A percentile compares a stretch with the other conserved stretches of the same genome.
Conservation (phyloP, 2,797 vertebrate species). For the Sebastes aleutianus region DNA sequence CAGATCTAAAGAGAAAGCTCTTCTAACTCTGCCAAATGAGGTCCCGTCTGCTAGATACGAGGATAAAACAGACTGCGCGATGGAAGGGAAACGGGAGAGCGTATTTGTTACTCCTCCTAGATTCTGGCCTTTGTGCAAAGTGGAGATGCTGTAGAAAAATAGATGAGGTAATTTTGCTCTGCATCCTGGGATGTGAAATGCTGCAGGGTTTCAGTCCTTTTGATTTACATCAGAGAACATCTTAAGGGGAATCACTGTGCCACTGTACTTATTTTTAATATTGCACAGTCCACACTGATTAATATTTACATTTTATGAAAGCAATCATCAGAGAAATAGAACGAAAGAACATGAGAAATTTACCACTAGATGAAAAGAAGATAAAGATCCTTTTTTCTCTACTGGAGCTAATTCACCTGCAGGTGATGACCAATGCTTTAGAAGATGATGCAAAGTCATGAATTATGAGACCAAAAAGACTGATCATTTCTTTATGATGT, state of each 20-base stretch:
- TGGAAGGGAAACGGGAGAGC: constrained; percentile 15
- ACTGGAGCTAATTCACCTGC: not conserved
- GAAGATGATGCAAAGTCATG: not conserved
- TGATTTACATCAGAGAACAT: constrained; percentile 36
- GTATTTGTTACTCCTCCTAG: constrained; percentile 21
- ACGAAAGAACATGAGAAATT: not conserved
- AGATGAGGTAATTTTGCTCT: constrained; percentile 13
- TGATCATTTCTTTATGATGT: not conserved
- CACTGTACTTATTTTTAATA: not conserved
- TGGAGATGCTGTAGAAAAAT: constrained; percentile 3
- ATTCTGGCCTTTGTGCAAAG: constrained; percentile 13
- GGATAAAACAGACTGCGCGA: constrained; percentile 45
- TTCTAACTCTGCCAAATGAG: constrained; percentile 57
- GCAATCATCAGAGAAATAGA: not conserved
- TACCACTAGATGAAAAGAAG: constrained; percentile 1
- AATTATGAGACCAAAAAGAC: not conserved
- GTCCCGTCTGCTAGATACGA: constrained; percentile 44
- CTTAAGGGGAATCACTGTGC: constrained; percentile 1
- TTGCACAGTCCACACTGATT: not conserved
- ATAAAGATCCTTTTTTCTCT: not conserved
- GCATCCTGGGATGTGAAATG: constrained; percentile 1
- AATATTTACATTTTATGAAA: constrained; percentile 35
- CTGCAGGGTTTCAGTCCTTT: constrained; percentile 24
- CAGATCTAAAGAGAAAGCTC: constrained; percentile 21
- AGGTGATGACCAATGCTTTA: not conserved